Evolutionary conservation across 2,888 invertebrate species (phyloP), one percentile per base, ranked within the genome.

Genomic region (Eilema sororculum): DNA sequence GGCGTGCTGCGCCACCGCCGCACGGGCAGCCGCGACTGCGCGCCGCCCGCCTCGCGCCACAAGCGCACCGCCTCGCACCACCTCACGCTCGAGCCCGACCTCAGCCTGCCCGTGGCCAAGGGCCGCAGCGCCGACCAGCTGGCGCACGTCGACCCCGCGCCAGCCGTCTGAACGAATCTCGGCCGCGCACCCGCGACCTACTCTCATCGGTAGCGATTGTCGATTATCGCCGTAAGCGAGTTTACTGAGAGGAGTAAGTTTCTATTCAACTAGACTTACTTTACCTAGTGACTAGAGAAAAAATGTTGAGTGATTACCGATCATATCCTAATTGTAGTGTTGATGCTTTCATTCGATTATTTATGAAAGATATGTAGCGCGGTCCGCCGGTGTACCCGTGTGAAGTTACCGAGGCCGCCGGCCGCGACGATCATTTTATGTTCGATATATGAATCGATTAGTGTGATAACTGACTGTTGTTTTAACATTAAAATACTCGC

Each of bases 21-120:
- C 81, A 96, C 96, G 58, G 95, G 96, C 82, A 96, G 96, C n/a
- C 95, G 94, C 81, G 96, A 96, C 84, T 81, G 93, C 73, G 90
- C 91, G 81, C 87, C 89, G 71, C 88, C 90, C 56, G 46, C 2
- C 22, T 10, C 25, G 67, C 74, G 86, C 57, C 95, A 95, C 89
- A 93, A 94, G 88, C 93, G 95, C 59, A 95, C 95, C 56, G 93
- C 94, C 68, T 94, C 94, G 60, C 95, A 95, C 80, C 95, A 95
- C 88, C 84, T 95, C 77, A 93, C 95, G 41, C 79, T 95, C 87
- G 95, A 95, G 81, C 93, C 94, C 61, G 93, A 92, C 60, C 89
- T 90, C 56, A 82, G 86, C 69, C 89, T 91, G 68, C 91, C 89
- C 80, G 80, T 93, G 77, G 92, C 92, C 68, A 93, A 92, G 80